Percentiles rank a stretch among this genome's conserved stretches.
These are phyloP conservation scores for Patella ulyssiponensis DNA, from an alignment of 2,888 invertebrate genomes.

Conservation along the genomic window DNA sequence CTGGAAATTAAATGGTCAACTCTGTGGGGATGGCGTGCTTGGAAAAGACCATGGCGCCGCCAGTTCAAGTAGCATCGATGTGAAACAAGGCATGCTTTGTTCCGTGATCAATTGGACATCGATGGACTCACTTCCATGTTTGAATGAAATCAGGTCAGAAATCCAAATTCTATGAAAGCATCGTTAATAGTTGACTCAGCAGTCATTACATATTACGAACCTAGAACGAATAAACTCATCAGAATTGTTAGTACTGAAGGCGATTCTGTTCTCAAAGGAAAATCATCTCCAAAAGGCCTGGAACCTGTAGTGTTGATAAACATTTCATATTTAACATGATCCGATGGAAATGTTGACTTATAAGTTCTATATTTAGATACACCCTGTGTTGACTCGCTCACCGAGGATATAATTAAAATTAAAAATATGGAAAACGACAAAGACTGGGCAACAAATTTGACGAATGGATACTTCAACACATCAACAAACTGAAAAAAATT, in stretches of 20 bases:
- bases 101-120: too few relatives aligned
- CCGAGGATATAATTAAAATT: slow-evolving; percentile 58
- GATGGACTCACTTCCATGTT: too few relatives aligned
- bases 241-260: slow-evolving; percentile 55
- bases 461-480: slow-evolving; percentile 63
- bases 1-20: too few relatives aligned
- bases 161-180: too few relatives aligned
- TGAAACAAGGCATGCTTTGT: too few relatives aligned
- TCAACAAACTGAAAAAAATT: slow-evolving; percentile 49
- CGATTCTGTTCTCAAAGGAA: slow-evolving; percentile 50
- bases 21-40: too few relatives aligned
- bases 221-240: slow-evolving; percentile 58
- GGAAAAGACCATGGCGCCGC: too few relatives aligned
- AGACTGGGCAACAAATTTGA: slow-evolving; percentile 68
- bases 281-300: slow-evolving; percentile 46
- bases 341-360: slow-evolving; percentile 31
- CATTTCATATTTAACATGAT: slow-evolving; percentile 30
- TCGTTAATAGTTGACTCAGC: too few relatives aligned
- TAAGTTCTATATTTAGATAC: slow-evolving; percentile 42
- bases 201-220: slow-evolving; percentile 37
- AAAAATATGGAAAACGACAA: slow-evolving; percentile 66
- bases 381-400: slow-evolving; percentile 49
- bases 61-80: too few relatives aligned
- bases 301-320: slow-evolving; percentile 23
- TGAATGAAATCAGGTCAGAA: too few relatives aligned